phyloP scores from a whole-genome alignment of 2,888 invertebrate genomes.

The Adelphocoris suturalis region DNA sequence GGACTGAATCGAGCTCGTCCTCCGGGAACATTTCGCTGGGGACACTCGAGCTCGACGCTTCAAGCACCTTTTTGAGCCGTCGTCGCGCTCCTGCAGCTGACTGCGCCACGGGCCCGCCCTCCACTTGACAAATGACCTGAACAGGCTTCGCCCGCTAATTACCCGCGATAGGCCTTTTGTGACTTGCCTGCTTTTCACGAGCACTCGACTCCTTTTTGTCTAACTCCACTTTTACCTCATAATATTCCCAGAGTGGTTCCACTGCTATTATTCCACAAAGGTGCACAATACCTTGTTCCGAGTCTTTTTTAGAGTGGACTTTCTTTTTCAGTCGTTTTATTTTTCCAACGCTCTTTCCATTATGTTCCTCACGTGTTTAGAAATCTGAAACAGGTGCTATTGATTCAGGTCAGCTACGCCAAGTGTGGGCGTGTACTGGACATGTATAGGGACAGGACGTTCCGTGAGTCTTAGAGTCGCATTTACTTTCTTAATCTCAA shows the following conservation, averaged over 20 bases:
- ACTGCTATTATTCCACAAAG: not conserved
- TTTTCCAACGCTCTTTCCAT: not conserved
- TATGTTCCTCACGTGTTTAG: not conserved
- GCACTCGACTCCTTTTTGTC: conserved; percentile 1
- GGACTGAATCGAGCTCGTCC: too few relatives aligned
- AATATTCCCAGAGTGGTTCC: conserved; percentile 11
- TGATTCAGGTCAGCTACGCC: not conserved
- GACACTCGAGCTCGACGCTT: not conserved
- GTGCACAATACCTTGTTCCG: not conserved
- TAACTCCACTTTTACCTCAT: conserved; percentile 15
- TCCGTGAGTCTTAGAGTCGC: too few relatives aligned
- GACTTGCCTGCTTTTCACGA: conserved; percentile 23
- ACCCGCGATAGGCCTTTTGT: conserved; percentile 35
- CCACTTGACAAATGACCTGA: conserved; percentile 32
- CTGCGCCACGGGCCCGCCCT: not conserved
- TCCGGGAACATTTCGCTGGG: too few relatives aligned
- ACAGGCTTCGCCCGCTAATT: conserved; percentile 22
- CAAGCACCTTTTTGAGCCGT: not conserved
- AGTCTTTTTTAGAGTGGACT: not conserved
- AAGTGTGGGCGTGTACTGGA: too few relatives aligned
- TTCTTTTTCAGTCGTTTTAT: not conserved
- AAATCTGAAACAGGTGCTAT: not conserved
- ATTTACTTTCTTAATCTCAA: too few relatives aligned
- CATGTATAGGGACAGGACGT: too few relatives aligned
- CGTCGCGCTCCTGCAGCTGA: not conserved